phyloP scores from a whole-genome alignment of 2,888 invertebrate genomes.

The Trachelus iudaicus region DNA sequence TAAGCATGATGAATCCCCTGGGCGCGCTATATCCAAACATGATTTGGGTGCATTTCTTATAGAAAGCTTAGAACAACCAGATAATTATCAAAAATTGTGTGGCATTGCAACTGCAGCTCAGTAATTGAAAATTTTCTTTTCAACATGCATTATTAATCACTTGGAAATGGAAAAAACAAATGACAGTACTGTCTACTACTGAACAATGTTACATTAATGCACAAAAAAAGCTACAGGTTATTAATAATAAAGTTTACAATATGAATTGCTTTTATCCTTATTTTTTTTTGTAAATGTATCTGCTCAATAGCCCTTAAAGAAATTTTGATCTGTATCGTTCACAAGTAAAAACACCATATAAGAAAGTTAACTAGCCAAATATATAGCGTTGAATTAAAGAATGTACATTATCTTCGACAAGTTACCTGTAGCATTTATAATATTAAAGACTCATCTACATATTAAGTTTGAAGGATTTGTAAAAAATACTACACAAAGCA shows the following conservation, averaged over 20 bases:
- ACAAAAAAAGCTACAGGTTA: slow-evolving; percentile 1
- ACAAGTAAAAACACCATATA: background rate
- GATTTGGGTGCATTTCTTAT: slow-evolving; percentile 83
- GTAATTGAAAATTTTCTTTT: slow-evolving; percentile 11
- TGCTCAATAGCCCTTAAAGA: background rate
- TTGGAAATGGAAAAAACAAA: background rate
- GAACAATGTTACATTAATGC: background rate
- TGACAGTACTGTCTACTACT: background rate
- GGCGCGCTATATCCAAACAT: slow-evolving; percentile 78
- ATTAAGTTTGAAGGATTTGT: background rate
- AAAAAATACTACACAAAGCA: background rate
- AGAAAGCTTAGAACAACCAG: slow-evolving; percentile 75
- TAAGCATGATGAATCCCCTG: slow-evolving; percentile 74
- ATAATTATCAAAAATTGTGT: slow-evolving; percentile 76
- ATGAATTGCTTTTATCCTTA: background rate
- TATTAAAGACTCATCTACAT: background rate
- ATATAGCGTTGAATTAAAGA: background rate
- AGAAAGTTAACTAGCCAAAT: background rate
- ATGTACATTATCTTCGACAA: background rate
- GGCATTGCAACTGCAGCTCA: slow-evolving; percentile 69
- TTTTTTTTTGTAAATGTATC: slow-evolving; percentile 12
- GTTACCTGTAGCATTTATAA: background rate
- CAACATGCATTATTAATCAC: slow-evolving; percentile 9
- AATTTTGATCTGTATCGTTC: background rate
- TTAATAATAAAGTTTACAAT: slow-evolving; percentile 4